Conservation (phyloP, 2,797 vertebrate species). For the Lepilemur ruficaudatus region DNA sequence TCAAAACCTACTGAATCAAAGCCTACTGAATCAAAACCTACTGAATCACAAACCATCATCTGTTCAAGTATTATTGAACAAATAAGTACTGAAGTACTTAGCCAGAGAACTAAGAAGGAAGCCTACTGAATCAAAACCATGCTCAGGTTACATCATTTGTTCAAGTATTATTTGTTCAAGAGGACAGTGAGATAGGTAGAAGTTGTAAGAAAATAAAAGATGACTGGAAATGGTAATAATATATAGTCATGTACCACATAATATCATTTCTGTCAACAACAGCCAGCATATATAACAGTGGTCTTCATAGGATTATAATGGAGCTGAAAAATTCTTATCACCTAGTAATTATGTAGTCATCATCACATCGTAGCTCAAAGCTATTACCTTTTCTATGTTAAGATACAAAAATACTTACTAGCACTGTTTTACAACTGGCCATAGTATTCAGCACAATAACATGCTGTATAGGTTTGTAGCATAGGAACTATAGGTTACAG, state of each 20-base stretch:
- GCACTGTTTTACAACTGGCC: not conserved
- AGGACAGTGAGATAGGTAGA: not conserved
- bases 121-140: not conserved
- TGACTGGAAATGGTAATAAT: not conserved
- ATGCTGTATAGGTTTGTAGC: not conserved
- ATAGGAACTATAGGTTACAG: not conserved
- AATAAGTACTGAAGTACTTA: not conserved
- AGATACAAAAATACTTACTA: not conserved
- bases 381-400: not conserved
- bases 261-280: not conserved
- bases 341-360: not conserved
- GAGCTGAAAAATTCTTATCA: not conserved
- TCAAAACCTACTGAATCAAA: constrained; percentile 29
- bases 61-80: too few species aligned
- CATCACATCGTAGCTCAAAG: not conserved
- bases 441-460: not conserved
- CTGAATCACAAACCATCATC: too few species aligned
- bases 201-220: not conserved
- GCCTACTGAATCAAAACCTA: not conserved
- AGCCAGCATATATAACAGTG: not conserved
- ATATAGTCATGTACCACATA: not conserved
- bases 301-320: not conserved
- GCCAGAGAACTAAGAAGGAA: not conserved
- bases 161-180: not conserved
- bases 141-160: not conserved